A percentile compares a stretch with the other conserved stretches of the same genome.
Conservation (phyloP, 2,113 vertebrate genomes). For the Emydura subglobosa region DNA sequence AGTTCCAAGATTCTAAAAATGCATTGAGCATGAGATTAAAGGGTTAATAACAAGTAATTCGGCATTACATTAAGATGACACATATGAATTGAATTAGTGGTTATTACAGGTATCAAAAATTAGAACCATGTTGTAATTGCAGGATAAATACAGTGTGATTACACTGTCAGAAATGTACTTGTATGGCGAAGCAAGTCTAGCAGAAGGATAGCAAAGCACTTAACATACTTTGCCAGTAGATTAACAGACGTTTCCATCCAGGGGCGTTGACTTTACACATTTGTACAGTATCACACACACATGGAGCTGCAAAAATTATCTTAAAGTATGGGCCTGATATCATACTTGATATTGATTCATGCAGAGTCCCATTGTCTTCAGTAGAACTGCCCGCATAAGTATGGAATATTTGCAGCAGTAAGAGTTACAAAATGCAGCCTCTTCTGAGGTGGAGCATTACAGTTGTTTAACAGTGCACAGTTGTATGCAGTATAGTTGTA, state of each 20-base stretch:
- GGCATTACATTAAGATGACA: background rate
- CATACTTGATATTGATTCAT: background rate
- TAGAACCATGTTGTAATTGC: background rate
- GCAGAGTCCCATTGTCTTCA: background rate
- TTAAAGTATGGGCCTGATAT: background rate
- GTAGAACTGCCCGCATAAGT: background rate
- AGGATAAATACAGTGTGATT: background rate
- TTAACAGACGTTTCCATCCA: background rate
- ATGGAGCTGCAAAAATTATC: background rate
- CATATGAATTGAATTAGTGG: background rate
- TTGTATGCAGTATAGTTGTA: too few species aligned
- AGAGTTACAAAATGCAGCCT: background rate
- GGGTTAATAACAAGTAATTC: background rate
- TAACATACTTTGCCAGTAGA: background rate
- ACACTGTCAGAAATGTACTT: background rate
- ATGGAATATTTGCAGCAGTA: background rate
- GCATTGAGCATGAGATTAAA: background rate
- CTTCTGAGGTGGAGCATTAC: background rate
- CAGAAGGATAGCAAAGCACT: background rate
- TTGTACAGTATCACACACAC: background rate
- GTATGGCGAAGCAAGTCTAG: too few species aligned
- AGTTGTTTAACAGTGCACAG: background rate
- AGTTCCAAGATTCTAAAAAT: background rate
- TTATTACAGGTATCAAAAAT: background rate
- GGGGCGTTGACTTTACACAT: background rate